Evolutionary conservation across 2,797 vertebrate species (phyloP), one percentile per base, ranked within the genome.

Genomic region (Hozukius guyotensis): DNA sequence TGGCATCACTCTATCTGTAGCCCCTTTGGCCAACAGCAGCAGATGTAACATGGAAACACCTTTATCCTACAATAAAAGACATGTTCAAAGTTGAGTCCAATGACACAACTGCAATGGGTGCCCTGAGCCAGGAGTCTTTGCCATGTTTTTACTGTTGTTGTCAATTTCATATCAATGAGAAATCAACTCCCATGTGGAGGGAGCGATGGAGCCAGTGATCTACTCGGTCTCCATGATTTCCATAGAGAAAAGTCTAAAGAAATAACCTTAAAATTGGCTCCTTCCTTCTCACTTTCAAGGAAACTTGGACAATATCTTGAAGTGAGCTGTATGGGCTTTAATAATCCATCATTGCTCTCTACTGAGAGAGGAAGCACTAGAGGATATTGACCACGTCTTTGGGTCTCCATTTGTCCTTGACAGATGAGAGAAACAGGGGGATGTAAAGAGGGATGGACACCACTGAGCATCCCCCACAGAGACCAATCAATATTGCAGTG

Each of bases 401-500:
- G 61, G 74, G 63, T 80, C 64, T 74, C 56, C 69, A 46, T 82
- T 78, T 80, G 34, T 59, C 67, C 65, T 75, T 66, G 74, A 77
- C 61, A 79, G 70, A 72, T 55, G 69, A 72, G 61, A 80, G 63
- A 57, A 75, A 65, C 20, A 0, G 0, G 11, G 36, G 36, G 62
- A 14, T 66, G 77, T 72, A 22, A 72, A 71, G 81, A 68, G 53
- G 29, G 64, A 81, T 69, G 29, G 78, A 77, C 42, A 20, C 60
- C 78, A 38, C 24, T 49, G 71, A 76, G 75, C 32, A 8, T 78
- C 77, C 77, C 78, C 83, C 68, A 64, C 80, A 66, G 84, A 80
- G 85, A 87, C 87, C 72, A 81, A 66, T 90, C 87, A 38, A 81
- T 83, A 81, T 63, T 74, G 64, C 80, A 69, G 78, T 56, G 67